Conservation (phyloP, 2,113 vertebrate genomes). For the Steatornis caripensis region DNA sequence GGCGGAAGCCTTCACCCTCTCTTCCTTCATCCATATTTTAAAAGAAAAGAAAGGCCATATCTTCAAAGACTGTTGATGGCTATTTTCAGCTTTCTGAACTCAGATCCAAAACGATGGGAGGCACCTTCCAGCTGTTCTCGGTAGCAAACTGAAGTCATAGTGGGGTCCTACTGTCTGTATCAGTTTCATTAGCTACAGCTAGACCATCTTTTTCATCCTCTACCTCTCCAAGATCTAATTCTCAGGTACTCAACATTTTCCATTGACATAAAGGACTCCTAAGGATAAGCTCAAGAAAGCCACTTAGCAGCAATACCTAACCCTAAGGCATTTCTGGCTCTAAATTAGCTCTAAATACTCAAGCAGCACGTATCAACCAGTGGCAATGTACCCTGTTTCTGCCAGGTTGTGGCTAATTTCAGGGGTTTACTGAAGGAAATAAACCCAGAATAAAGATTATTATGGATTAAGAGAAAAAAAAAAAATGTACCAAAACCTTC, state of each 20-base stretch:
- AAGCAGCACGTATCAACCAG: background rate
- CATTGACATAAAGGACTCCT: background rate
- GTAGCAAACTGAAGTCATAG: background rate
- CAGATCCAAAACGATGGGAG: rapidly evolving
- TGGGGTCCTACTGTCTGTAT: rapidly evolving
- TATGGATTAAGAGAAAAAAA: background rate
- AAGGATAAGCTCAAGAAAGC: background rate
- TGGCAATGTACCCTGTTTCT: background rate
- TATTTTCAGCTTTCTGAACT: background rate
- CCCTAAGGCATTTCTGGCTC: background rate
- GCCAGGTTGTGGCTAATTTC: background rate
- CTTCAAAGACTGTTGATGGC: background rate
- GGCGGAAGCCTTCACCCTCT: background rate
- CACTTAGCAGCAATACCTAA: background rate
- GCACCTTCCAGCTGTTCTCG: background rate
- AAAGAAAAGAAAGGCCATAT: background rate
- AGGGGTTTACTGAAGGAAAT: background rate
- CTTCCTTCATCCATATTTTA: background rate
- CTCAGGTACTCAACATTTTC: background rate
- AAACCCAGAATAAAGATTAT: background rate
- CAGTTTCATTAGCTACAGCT: background rate
- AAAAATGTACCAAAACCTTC: background rate
- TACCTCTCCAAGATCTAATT: background rate
- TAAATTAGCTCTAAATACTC: background rate
- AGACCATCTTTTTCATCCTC: background rate